phyloP scores from a whole-genome alignment of 2,113 vertebrate genomes.

The Tachycineta bicolor region DNA sequence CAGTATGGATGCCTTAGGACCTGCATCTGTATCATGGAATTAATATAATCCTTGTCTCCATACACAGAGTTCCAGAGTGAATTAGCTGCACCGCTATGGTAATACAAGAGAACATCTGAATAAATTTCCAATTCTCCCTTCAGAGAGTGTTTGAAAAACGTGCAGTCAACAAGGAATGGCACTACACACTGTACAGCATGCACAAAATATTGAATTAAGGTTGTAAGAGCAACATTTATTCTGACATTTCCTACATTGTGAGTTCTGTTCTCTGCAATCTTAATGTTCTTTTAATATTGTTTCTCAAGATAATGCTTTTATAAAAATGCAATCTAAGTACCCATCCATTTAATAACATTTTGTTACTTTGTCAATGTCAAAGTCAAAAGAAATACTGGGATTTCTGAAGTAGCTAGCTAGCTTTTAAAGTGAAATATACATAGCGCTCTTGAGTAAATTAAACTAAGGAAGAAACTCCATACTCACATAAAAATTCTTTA shows the following conservation, averaged over 20 bases:
- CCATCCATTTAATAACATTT: background rate
- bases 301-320: background rate
- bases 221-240: background rate
- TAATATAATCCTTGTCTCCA: background rate
- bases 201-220: background rate
- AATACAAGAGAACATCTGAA: background rate
- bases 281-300: background rate
- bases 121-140: background rate
- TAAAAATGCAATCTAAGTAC: background rate
- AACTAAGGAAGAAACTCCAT: background rate
- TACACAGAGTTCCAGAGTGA: background rate
- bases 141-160: background rate
- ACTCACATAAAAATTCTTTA: background rate
- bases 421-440: background rate
- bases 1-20: background rate
- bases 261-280: background rate
- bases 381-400: background rate
- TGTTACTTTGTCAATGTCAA: background rate
- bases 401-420: background rate
- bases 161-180: background rate
- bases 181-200: accelerated
- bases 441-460: background rate
- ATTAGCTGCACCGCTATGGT: background rate
- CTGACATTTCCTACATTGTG: background rate
- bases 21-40: background rate